These are phyloP conservation scores for Chymomyza costata DNA, from an alignment of 1,140 invertebrate species.

Conservation along the genomic window DNA sequence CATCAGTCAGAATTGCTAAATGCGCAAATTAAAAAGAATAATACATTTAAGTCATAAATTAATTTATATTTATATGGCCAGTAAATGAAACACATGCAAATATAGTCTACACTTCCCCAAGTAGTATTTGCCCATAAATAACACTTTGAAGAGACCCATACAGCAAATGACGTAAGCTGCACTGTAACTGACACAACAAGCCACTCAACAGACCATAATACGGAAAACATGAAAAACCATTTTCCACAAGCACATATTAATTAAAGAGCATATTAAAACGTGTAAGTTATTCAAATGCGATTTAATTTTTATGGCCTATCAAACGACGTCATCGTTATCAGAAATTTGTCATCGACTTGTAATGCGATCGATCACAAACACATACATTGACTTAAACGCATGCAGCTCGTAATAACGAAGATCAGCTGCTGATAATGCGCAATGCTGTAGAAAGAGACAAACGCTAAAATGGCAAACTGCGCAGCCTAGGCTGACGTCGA, in stretches of 20 bases:
- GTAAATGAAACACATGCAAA: constrained; percentile 30
- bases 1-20: constrained; percentile 20
- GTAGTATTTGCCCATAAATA: constrained; percentile 22
- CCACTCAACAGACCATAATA: too few relatives aligned
- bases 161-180: constrained; percentile 14
- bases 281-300: too few relatives aligned
- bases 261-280: too few relatives aligned
- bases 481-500: background rate
- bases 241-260: too few relatives aligned
- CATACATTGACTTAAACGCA: constrained; percentile 22
- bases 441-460: too few relatives aligned
- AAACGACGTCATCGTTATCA: too few relatives aligned
- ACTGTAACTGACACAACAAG: constrained; percentile 1
- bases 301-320: too few relatives aligned
- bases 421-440: too few relatives aligned
- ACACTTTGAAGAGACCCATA: constrained; percentile 44
- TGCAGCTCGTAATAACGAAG: constrained; percentile 50
- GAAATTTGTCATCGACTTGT: constrained; percentile 65
- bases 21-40: constrained; percentile 1
- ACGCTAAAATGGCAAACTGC: constrained; percentile 41
- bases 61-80: constrained; percentile 48
- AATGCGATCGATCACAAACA: constrained; percentile 30
- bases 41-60: constrained; percentile 52
- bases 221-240: too few relatives aligned
- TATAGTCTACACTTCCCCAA: constrained; percentile 14